Conservation (phyloP, 2,888 invertebrate species). For the Stomorhina lunata region DNA sequence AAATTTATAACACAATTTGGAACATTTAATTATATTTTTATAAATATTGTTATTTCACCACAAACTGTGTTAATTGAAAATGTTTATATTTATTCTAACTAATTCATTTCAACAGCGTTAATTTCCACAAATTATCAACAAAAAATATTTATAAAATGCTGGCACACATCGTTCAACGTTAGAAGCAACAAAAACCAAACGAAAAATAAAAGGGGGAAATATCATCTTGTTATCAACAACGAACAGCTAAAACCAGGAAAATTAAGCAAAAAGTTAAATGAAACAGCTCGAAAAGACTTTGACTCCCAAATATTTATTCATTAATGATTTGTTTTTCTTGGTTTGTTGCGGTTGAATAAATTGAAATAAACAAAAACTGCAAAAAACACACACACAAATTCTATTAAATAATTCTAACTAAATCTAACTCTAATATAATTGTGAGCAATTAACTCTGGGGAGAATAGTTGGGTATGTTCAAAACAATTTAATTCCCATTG, state of each 20-base stretch:
- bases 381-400: background rate
- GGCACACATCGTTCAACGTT: background rate
- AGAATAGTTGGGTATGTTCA: too few relatives aligned
- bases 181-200: background rate
- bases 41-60: background rate
- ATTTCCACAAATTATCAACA: constrained; percentile 40
- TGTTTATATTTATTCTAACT: constrained; percentile 5
- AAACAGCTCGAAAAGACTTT: background rate
- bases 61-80: constrained; percentile 9
- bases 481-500: too few relatives aligned
- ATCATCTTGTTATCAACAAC: too few relatives aligned
- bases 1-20: too few relatives aligned
- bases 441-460: too few relatives aligned
- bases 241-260: background rate
- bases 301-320: background rate
- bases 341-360: background rate
- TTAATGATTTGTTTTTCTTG: background rate
- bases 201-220: background rate
- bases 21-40: too few relatives aligned
- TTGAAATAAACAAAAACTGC: background rate
- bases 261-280: background rate
- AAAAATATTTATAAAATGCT: background rate
- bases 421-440: too few relatives aligned
- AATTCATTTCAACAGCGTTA: constrained; percentile 31
- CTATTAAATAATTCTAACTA: too few relatives aligned